Percentiles rank a stretch among this genome's conserved stretches.
Conservation (phyloP, 2,888 invertebrate species). For the Polylopha cassiicola region DNA sequence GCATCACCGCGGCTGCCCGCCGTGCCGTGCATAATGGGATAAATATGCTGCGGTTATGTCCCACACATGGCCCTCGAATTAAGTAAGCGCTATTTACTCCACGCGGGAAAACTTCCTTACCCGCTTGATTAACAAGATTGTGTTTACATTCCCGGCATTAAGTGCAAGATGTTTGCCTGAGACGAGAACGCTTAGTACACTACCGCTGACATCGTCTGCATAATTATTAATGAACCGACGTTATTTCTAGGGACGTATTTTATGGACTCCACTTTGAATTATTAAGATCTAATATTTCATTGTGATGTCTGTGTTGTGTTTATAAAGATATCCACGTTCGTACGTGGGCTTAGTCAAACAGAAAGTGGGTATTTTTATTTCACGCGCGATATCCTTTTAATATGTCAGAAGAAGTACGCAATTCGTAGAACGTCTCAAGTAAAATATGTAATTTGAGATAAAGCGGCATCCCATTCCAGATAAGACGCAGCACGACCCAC, state of each 20-base stretch:
- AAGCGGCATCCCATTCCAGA: slow-evolving; percentile 74
- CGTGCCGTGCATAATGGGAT: slow-evolving; percentile 75
- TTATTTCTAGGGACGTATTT: slow-evolving; percentile 27
- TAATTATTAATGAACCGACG: slow-evolving; percentile 32
- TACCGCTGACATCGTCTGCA: slow-evolving; percentile 28
- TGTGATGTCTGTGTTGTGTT: too few species aligned
- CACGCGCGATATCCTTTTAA: slow-evolving; percentile 16
- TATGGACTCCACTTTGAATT: slow-evolving; percentile 23
- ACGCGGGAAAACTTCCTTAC: slow-evolving; percentile 61
- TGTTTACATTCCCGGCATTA: slow-evolving; percentile 53
- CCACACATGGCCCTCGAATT: slow-evolving; percentile 73
- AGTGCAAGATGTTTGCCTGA: slow-evolving; percentile 40
- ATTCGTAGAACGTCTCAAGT: slow-evolving; percentile 66
- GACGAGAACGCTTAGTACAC: slow-evolving; percentile 21
- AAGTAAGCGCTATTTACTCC: slow-evolving; percentile 70
- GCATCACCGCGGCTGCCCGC: slow-evolving; percentile 66
- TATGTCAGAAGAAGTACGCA: slow-evolving; percentile 47
- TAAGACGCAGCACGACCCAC: slow-evolving; percentile 73
- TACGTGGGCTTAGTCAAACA: too few species aligned
- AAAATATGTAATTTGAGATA: slow-evolving; percentile 78
- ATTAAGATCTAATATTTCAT: too few species aligned
- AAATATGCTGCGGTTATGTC: slow-evolving; percentile 75
- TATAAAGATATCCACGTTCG: too few species aligned
- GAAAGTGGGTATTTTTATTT: too few species aligned
- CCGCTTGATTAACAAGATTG: slow-evolving; percentile 65